A percentile compares a stretch with the other conserved stretches of the same genome.
Evolutionary conservation across 2,113 vertebrate species (phyloP).

Genomic region (Saccopteryx bilineata): DNA sequence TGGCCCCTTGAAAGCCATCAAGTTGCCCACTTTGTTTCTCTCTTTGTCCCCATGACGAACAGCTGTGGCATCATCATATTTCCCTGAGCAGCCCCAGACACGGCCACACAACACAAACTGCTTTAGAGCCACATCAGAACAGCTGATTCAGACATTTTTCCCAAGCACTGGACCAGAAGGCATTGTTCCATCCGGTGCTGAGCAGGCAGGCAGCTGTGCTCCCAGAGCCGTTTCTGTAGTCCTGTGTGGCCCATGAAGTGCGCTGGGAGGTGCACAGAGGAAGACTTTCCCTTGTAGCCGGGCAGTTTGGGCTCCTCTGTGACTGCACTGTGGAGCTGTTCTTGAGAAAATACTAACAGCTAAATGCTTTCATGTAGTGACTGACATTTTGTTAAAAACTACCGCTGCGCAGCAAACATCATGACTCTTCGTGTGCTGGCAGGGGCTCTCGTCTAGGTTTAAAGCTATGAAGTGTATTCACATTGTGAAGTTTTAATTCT

Average conservation of each 20-base stretch:
- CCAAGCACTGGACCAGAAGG: neutral
- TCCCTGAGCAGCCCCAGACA: neutral
- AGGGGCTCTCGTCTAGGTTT: slow-evolving; percentile 82
- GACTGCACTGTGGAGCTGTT: slow-evolving; percentile 74
- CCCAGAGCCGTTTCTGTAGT: slow-evolving; percentile 19
- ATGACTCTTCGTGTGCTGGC: slow-evolving; percentile 77
- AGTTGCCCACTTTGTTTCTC: neutral
- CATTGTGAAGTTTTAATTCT: slow-evolving; percentile 85
- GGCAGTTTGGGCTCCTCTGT: slow-evolving; percentile 61
- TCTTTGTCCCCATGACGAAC: neutral
- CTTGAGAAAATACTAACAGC: slow-evolving; percentile 70
- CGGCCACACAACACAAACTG: neutral
- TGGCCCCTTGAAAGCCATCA: neutral
- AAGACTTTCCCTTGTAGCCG: slow-evolving; percentile 55
- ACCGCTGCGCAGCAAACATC: slow-evolving; percentile 76
- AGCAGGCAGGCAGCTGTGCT: neutral
- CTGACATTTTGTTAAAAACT: slow-evolving; percentile 81
- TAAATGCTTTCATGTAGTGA: slow-evolving; percentile 80
- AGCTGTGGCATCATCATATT: neutral
- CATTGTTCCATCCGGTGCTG: neutral
- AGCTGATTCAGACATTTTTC: slow-evolving; percentile 19
- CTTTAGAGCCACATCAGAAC: slow-evolving; percentile 11
- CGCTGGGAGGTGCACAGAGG: neutral
- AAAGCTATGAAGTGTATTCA: slow-evolving; percentile 84
- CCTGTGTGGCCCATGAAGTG: neutral